Base-by-base conservation (phyloP, 1,140 invertebrate species). In the Triops cancriformis region DNA sequence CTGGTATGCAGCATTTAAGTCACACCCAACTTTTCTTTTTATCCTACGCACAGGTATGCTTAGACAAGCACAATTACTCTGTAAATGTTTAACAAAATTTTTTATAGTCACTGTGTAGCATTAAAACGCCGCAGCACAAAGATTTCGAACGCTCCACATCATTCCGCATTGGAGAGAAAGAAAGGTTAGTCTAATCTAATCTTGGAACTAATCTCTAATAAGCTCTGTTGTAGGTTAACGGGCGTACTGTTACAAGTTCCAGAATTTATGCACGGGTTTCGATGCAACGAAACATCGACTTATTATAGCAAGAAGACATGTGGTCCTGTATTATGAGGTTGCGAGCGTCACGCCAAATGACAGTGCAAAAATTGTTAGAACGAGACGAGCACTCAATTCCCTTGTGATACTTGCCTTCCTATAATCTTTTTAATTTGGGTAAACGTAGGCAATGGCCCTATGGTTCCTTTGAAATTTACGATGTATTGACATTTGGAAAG, bases 71-170 rank as follows among this genome's bases (percentile, higher is more conserved):
- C 18, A 1, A 78, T 41, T 73, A 73, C 1, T 27, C 9, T 72
- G n/a, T 78, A 73, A 45, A n/a, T 23, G 26, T 74, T 72, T 23
- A 43, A 51, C 75, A 6, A 3, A 26, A 26, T 79, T 26, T 74
- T 23, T 78, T 77, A 1, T 72, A 82, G 81, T 81, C 81, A 3
- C 78, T 81, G 72, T 82, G 81, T 76, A 80, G 80, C 26, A 42
- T 74, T 26, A 78, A 76, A n/a, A 81, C 81, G 2, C 26, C 80
- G 5, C 51, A 75, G 23, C 81, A 77, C 77, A 80, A 81, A 75
- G 81, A 82, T 72, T 43, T 82, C 77, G 81, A 82, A 73, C 81
- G 81, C 27, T 74, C 78, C 7, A 79, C 78, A 41, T 79, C 79
- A 77, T 80, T 79, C 78, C 80, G 76, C 76, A 42, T 79, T 28